phyloP scores from a whole-genome alignment of 2,888 invertebrate species.

The Luffia ferchaultella region DNA sequence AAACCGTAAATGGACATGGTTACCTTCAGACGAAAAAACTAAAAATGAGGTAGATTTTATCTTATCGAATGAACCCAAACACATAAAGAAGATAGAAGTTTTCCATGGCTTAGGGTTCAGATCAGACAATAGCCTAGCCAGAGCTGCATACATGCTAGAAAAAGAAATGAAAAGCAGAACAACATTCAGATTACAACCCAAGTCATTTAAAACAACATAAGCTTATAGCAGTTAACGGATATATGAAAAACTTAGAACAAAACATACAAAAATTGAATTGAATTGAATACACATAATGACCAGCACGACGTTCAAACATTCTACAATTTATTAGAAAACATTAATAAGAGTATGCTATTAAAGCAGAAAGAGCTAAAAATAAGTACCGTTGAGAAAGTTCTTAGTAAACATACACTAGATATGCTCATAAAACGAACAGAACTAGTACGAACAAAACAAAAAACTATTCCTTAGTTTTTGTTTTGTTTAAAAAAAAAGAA shows the following conservation, averaged over 20 bases:
- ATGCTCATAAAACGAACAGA: background rate
- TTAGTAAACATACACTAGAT: background rate
- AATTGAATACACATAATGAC: background rate
- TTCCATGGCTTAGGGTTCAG: background rate
- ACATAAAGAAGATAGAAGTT: background rate
- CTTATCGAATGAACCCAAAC: background rate
- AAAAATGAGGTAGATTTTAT: background rate
- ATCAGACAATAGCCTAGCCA: background rate
- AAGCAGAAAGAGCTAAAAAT: background rate
- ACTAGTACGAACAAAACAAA: background rate
- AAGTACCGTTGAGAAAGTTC: background rate
- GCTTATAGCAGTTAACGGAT: background rate
- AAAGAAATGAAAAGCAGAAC: background rate
- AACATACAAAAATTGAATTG: background rate
- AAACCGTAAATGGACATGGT: background rate
- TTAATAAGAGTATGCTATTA: background rate
- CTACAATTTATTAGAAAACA: background rate
- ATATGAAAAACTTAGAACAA: background rate
- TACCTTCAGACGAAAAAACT: background rate
- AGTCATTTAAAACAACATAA: background rate
- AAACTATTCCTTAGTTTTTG: too few species aligned
- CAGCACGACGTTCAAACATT: background rate
- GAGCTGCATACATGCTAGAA: background rate
- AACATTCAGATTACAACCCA: background rate
- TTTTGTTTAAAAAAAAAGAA: background rate